Evolutionary conservation across 2,888 invertebrate genomes (phyloP).

Genomic region (Corythucha ciliata): DNA sequence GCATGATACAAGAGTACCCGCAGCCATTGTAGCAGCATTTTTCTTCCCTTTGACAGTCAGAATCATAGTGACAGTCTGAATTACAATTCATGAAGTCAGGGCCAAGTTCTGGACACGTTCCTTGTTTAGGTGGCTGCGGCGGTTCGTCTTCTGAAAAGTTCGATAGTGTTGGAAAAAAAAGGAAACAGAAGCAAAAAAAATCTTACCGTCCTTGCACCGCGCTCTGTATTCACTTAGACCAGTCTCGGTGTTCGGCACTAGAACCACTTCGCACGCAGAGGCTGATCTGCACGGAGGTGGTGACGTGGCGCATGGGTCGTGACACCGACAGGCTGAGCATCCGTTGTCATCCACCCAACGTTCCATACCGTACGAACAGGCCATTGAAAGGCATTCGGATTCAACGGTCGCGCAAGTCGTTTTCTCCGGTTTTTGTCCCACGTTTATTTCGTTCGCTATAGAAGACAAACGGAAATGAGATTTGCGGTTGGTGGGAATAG

Average conservation of each 20-base stretch:
- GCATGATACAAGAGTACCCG: slow-evolving; percentile 58
- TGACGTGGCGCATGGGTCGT: slow-evolving; percentile 58
- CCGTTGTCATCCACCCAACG: slow-evolving; percentile 51
- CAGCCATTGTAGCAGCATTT: slow-evolving; percentile 80
- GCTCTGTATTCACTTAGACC: slow-evolving; percentile 47
- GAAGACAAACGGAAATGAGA: slow-evolving; percentile 1
- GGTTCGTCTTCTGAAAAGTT: slow-evolving; percentile 5
- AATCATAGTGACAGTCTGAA: slow-evolving; percentile 16
- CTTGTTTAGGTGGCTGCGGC: neutral
- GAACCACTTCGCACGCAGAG: slow-evolving; percentile 59
- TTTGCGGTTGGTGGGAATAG: neutral
- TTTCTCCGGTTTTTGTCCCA: slow-evolving; percentile 37
- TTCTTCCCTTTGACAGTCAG: slow-evolving; percentile 64
- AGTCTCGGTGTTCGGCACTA: slow-evolving; percentile 42
- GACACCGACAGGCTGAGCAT: slow-evolving; percentile 64
- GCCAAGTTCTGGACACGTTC: slow-evolving; percentile 44
- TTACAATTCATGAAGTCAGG: slow-evolving; percentile 46
- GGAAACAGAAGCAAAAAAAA: neutral
- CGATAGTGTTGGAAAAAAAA: neutral
- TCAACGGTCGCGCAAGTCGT: slow-evolving; percentile 40
- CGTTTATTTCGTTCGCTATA: slow-evolving; percentile 43
- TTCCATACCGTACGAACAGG: slow-evolving; percentile 64
- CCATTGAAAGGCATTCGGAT: slow-evolving; percentile 53
- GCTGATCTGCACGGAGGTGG: slow-evolving; percentile 51
- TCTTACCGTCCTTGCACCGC: slow-evolving; percentile 56